A percentile compares a stretch with the other conserved stretches of the same genome.
These are phyloP conservation scores for Cyprinodon diabolis DNA, from an alignment of 2,797 vertebrate genomes.

Conservation along the genomic window DNA sequence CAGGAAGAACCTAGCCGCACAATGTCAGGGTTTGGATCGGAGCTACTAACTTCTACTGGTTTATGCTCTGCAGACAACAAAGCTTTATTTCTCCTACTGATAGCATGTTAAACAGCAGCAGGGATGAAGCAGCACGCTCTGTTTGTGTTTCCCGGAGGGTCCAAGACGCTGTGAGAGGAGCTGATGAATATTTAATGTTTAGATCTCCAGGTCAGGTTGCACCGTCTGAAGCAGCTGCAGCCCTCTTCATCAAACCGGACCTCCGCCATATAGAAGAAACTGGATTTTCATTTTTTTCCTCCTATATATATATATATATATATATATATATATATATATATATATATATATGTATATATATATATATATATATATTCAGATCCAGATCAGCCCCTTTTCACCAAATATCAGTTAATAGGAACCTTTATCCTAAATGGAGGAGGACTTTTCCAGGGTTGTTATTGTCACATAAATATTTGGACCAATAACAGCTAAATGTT, in stretches of 20 bases:
- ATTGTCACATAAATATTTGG: background rate
- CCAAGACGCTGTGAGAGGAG: slow-evolving; percentile 47
- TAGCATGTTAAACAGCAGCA: background rate
- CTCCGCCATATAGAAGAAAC: background rate
- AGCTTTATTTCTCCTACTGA: background rate
- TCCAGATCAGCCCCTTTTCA: no score
- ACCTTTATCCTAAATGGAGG: background rate
- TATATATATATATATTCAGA: no score
- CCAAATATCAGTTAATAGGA: no score
- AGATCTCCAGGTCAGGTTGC: slow-evolving; percentile 45
- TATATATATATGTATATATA: no score
- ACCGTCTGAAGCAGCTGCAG: background rate
- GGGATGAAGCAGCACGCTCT: background rate
- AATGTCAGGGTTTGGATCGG: no score
- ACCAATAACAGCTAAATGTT: background rate
- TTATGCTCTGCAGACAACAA: background rate
- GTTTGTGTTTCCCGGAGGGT: slow-evolving; percentile 20
- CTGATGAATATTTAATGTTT: slow-evolving; percentile 59
- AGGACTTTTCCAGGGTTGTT: background rate
- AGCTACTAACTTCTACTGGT: background rate
- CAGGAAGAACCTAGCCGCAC: no score
- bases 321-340: no score
- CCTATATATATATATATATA: no score
- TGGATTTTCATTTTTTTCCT: background rate
- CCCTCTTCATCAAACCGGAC: background rate